Evolutionary conservation across 1,140 invertebrate species (phyloP), one percentile per base, ranked within the genome.

Genomic region (Mya arenaria): DNA sequence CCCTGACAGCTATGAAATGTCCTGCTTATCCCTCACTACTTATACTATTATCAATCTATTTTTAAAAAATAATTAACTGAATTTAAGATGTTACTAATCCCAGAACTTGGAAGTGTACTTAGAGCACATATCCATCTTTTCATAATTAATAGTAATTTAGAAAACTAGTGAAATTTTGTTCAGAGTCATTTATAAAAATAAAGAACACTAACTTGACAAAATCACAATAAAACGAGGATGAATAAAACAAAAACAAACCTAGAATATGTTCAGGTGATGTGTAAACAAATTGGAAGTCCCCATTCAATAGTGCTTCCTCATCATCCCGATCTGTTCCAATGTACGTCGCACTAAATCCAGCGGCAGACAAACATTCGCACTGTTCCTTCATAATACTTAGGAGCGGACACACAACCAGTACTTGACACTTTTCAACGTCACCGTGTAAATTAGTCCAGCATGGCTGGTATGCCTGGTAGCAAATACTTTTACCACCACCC

Each of bases 381-480:
- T 55, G 68, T 72, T 72, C 68, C 55, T 72, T 72, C 68, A 72
- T 72, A 32, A 72, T 72, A 5, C 30, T 52, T 32, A 72, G 30
- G 10, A 72, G 32, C 6, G 68, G 68, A n/a, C 41, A 52, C 1
- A 72, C 48, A 52, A 72, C 23, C 2, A 72, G 48, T 15, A 72
- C 68, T 52, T 55, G 68, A 55, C 68, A 72, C 10, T 25, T 30
- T 17, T 32, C 44, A 28, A 23, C 13, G 19, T 44, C 6, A 5
- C 2, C 4, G 5, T 2, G 10, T 37, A 44, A 10, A 44, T 8
- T 60, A 13, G 19, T 60, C 10, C 10, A 15, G 8, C 10, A 30
- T 60, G 56, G 19, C 19, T 15, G 56, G 56, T 13, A 23, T 19
- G 17, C 48, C 30, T 55, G 44, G 30, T 72, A 72, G 32, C 44